Conservation (phyloP, 2,113 vertebrate genomes). For the Anthoscopus minutus region DNA sequence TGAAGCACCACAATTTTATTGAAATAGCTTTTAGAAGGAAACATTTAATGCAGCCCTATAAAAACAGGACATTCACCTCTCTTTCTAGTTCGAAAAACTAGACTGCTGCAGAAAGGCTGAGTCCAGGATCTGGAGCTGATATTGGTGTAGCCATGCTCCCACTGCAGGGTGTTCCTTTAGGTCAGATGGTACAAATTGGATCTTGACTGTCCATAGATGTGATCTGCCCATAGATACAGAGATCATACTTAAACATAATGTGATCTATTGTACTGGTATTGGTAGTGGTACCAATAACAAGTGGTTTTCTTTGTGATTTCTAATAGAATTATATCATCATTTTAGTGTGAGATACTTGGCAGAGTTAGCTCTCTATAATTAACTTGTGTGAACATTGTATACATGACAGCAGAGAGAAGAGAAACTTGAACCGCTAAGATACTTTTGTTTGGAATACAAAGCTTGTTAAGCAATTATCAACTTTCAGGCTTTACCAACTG, state of each 20-base stretch:
- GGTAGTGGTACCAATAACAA: not conserved
- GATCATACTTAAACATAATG: accelerated
- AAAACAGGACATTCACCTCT: not conserved
- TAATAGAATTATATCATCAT: not conserved
- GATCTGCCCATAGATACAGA: not conserved
- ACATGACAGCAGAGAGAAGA: not conserved
- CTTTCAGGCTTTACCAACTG: slow-evolving; percentile 14
- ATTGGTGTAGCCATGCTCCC: not conserved
- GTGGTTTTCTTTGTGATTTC: not conserved
- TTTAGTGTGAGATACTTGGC: not conserved
- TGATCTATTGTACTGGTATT: too few relatives aligned
- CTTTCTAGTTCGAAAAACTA: not conserved
- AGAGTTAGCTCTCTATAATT: not conserved
- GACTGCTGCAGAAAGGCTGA: not conserved
- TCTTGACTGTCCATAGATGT: not conserved
- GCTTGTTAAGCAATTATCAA: slow-evolving; percentile 28
- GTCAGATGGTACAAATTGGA: not conserved
- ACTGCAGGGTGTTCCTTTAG: not conserved
- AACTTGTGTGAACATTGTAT: not conserved
- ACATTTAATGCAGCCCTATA: not conserved
- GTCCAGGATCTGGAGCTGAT: not conserved
- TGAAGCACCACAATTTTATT: not conserved
- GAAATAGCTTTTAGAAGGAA: not conserved
- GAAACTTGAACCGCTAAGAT: not conserved
- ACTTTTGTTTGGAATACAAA: slow-evolving; percentile 27